These are phyloP conservation scores for Scortum barcoo DNA, from an alignment of 2,113 vertebrate species.

Conservation along the genomic window DNA sequence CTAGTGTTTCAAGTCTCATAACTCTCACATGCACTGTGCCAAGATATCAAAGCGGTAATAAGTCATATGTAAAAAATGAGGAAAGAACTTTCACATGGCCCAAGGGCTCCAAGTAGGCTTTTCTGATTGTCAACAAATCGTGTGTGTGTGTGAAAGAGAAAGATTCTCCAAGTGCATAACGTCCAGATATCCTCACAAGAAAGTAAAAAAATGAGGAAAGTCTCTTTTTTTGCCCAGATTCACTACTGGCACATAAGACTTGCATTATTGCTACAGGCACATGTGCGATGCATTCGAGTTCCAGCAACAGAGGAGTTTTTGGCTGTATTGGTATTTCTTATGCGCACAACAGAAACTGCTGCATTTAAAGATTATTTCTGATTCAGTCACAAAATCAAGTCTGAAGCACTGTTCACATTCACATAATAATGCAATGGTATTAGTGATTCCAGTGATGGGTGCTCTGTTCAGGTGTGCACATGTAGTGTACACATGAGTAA, in stretches of 20 bases:
- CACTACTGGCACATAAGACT: not conserved
- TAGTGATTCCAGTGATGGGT: not conserved
- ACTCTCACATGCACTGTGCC: slow-evolving; percentile 47
- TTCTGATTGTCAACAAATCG: slow-evolving; percentile 22
- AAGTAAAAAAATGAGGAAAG: not conserved
- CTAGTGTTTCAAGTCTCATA: slow-evolving; percentile 59
- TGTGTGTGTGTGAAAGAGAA: slow-evolving; percentile 8
- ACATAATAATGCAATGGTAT: not conserved
- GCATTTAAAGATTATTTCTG: not conserved
- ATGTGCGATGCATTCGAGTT: not conserved
- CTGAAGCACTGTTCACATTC: not conserved
- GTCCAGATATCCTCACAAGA: not conserved
- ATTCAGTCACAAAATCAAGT: not conserved
- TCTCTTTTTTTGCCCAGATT: not conserved
- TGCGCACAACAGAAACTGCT: not conserved
- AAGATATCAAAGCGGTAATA: slow-evolving; percentile 65
- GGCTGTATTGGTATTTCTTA: not conserved
- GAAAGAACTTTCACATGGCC: slow-evolving; percentile 50
- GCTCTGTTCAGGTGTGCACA: not conserved
- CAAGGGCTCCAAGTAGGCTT: slow-evolving; percentile 3
- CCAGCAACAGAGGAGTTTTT: not conserved
- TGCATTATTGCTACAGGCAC: not conserved
- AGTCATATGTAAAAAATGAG: slow-evolving; percentile 46
- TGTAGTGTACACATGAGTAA: not conserved
- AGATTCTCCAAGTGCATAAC: not conserved